phyloP scores from a whole-genome alignment of 2,888 invertebrate genomes.

The Trachelus troglodyta region DNA sequence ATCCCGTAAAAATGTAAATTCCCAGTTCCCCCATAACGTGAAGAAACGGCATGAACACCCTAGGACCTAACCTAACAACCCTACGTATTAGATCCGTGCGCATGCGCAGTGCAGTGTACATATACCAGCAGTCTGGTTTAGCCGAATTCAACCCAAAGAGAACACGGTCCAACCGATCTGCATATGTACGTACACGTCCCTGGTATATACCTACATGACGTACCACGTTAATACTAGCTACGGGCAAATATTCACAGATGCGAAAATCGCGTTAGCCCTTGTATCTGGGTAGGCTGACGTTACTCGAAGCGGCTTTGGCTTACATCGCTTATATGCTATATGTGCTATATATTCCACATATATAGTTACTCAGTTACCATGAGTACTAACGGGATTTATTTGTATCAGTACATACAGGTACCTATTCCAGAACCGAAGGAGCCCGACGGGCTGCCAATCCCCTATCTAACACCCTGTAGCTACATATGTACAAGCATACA shows the following conservation, averaged over 20 bases:
- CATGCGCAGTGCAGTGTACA: neutral
- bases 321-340: neutral
- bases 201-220: neutral
- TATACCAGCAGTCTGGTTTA: neutral
- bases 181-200: neutral
- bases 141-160: neutral
- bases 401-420: neutral
- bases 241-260: slow-evolving; percentile 58
- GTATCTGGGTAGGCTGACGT: neutral
- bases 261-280: slow-evolving; percentile 51
- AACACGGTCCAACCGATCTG: neutral
- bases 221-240: slow-evolving; percentile 8
- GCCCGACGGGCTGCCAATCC: neutral
- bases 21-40: slow-evolving; percentile 6
- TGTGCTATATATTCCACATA: neutral
- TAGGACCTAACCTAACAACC: neutral
- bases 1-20: slow-evolving; percentile 62
- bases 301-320: neutral
- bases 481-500: neutral
- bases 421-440: neutral
- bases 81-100: neutral
- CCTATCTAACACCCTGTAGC: neutral
- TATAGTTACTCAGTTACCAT: neutral
- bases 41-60: neutral
- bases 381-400: neutral